Conservation (phyloP, 2,888 invertebrate species). For the Eurytoma californica region DNA sequence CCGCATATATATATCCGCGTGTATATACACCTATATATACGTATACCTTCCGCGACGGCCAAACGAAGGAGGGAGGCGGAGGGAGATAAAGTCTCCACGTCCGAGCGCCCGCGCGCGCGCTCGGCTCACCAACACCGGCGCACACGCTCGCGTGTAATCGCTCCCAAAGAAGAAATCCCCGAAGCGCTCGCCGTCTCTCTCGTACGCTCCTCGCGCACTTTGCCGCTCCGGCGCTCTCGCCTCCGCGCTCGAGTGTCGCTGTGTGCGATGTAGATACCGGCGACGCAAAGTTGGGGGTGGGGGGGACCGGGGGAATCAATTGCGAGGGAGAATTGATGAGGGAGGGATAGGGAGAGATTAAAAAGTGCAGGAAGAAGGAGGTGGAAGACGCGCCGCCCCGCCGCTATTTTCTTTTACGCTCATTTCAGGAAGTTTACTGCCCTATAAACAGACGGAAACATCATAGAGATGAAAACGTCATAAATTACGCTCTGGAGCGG, state of each 20-base stretch:
- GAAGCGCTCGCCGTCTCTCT: slow-evolving; percentile 64
- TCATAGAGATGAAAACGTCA: slow-evolving; percentile 45
- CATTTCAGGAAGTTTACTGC: slow-evolving; percentile 50
- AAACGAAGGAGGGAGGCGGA: slow-evolving; percentile 60
- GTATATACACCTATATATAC: not conserved
- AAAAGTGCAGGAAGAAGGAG: slow-evolving; percentile 40
- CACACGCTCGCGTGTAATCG: slow-evolving; percentile 62
- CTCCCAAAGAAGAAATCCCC: slow-evolving; percentile 67
- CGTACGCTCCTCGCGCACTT: slow-evolving; percentile 22
- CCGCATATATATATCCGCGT: not conserved
- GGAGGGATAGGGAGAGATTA: slow-evolving; percentile 27
- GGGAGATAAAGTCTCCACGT: slow-evolving; percentile 46
- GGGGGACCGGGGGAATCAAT: slow-evolving; percentile 38
- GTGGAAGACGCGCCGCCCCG: slow-evolving; percentile 53
- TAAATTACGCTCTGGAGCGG: slow-evolving; percentile 36
- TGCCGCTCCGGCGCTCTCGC: slow-evolving; percentile 32
- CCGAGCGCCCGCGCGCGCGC: not conserved
- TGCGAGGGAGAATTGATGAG: slow-evolving; percentile 21
- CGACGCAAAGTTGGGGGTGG: slow-evolving; percentile 37
- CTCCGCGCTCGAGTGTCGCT: slow-evolving; percentile 35
- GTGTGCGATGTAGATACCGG: slow-evolving; percentile 1
- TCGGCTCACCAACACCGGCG: slow-evolving; percentile 49
- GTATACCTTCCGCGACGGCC: slow-evolving; percentile 6
- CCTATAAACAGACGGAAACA: slow-evolving; percentile 48
- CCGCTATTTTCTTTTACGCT: slow-evolving; percentile 48